Conservation (phyloP, 2,113 vertebrate species). For the Malurus alboscapulatus region DNA sequence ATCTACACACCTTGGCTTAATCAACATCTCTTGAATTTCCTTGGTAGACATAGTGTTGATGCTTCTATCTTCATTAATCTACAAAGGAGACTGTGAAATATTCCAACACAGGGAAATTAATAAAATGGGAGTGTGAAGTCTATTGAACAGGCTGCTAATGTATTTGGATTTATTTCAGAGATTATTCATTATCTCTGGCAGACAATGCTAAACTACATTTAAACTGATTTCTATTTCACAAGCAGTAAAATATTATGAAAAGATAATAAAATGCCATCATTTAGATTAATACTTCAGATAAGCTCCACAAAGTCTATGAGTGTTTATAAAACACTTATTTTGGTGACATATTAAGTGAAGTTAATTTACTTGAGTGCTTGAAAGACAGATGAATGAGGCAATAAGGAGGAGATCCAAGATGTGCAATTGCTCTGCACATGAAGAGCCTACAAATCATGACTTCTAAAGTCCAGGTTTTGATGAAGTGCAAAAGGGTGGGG, state of each 20-base stretch:
- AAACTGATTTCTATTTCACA: slow-evolving; percentile 21
- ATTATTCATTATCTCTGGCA: slow-evolving; percentile 13
- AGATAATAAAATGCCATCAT: not conserved
- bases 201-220: not conserved
- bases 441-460: not conserved
- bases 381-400: not conserved
- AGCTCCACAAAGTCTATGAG: not conserved
- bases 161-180: slow-evolving; percentile 35
- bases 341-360: not conserved
- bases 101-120: not conserved
- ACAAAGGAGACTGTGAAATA: not conserved
- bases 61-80: not conserved
- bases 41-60: not conserved
- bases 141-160: not conserved
- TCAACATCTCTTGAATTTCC: not conserved
- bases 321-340: not conserved
- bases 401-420: not conserved
- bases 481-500: not conserved
- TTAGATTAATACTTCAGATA: not conserved
- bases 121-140: not conserved
- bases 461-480: not conserved
- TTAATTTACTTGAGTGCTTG: not conserved
- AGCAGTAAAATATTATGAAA: slow-evolving; percentile 13
- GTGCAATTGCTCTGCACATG: not conserved
- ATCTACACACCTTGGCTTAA: not conserved